Evolutionary conservation across 1,140 invertebrate genomes (phyloP).

Genomic region (Drosophila kanapiae): DNA sequence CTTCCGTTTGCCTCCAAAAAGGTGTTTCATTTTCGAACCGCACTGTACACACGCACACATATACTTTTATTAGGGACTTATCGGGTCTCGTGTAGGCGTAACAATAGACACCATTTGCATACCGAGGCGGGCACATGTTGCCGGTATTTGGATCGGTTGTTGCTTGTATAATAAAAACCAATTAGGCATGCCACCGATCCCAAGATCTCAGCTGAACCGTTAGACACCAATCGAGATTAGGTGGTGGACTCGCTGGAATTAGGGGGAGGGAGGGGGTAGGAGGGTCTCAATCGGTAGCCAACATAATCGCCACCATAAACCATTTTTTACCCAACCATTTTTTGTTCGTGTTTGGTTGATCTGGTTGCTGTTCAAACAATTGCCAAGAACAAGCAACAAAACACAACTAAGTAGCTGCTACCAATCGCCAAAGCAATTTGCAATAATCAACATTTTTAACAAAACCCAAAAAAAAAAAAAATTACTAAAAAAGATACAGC

Average conservation of each 20-base stretch:
- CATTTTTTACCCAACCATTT: constrained; percentile 32
- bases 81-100: constrained; percentile 63
- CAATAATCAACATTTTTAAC: constrained; percentile 82
- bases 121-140: constrained; percentile 39
- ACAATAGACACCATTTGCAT: constrained; percentile 79
- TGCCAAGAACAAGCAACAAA: constrained; percentile 75
- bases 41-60: constrained; percentile 3
- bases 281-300: constrained; percentile 16
- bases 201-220: constrained; percentile 50
- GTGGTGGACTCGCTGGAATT: not conserved
- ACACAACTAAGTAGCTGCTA: constrained; percentile 82
- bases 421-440: constrained; percentile 83
- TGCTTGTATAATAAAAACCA: constrained; percentile 63
- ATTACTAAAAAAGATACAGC: constrained; percentile 39
- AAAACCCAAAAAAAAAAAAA: constrained; percentile 50
- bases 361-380: constrained; percentile 75
- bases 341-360: constrained; percentile 24
- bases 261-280: too few species aligned
- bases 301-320: constrained; percentile 60
- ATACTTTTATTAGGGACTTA: constrained; percentile 30
- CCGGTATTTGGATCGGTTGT: constrained; percentile 9
- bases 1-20: not conserved
- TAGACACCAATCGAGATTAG: constrained; percentile 60
- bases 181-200: constrained; percentile 76
- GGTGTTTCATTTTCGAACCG: constrained; percentile 1